A percentile compares a stretch with the other conserved stretches of the same genome.
Conservation (phyloP, 35 echinoderm and acorn worm genomes). For the Patiria miniata region DNA sequence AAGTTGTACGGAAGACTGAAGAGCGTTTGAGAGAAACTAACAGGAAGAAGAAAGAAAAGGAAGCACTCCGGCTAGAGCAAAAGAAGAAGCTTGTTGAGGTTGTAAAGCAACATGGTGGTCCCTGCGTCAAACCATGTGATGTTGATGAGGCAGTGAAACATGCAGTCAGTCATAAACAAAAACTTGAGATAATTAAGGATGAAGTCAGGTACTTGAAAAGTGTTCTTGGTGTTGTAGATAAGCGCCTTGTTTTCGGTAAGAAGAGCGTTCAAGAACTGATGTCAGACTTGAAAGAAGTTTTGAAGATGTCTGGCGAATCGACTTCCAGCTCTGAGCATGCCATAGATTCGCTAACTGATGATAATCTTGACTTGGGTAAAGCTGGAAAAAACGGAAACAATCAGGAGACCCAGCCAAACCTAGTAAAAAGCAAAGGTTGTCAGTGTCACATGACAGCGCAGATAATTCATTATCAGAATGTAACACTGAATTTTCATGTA, state of each 20-base stretch:
- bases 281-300: slow-evolving; percentile 2
- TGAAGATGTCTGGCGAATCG: neutral
- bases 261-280: neutral
- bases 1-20: neutral
- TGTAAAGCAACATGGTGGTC: slow-evolving; percentile 32
- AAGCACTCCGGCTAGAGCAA: neutral
- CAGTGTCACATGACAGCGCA: neutral
- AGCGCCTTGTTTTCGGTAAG: slow-evolving; percentile 6
- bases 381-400: neutral
- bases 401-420: neutral
- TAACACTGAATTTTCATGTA: neutral
- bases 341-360: neutral
- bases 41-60: slow-evolving; percentile 27
- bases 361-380: neutral
- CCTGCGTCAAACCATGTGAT: slow-evolving; percentile 9
- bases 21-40: neutral
- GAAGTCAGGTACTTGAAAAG: slow-evolving; percentile 37
- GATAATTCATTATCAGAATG: neutral
- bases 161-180: neutral
- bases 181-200: slow-evolving; percentile 26
- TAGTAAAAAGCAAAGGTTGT: neutral
- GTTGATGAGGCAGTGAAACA: neutral
- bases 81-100: neutral
- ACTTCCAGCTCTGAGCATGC: neutral
- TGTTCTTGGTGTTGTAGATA: slow-evolving; percentile 28